phyloP scores from a whole-genome alignment of 92 coral and sea anemone species.

The Phymanthus crucifer region DNA sequence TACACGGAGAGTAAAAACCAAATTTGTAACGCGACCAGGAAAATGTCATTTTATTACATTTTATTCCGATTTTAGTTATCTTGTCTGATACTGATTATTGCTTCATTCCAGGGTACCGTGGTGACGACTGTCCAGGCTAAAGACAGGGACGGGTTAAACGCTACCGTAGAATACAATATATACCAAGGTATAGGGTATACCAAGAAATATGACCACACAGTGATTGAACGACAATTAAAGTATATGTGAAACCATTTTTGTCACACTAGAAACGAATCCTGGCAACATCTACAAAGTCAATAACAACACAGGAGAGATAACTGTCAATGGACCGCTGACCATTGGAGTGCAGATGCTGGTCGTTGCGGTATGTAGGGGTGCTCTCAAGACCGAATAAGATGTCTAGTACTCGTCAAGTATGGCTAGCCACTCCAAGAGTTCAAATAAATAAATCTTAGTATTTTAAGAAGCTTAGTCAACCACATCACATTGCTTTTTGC shows the following conservation, averaged over 20 bases:
- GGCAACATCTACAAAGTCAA: conserved; percentile 30
- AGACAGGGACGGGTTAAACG: conserved; percentile 47
- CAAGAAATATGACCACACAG: not conserved
- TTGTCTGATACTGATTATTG: not conserved
- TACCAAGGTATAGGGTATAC: conserved; percentile 45
- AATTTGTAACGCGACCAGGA: too few species aligned
- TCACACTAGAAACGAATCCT: conserved; percentile 42
- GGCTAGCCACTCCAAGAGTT: too few species aligned
- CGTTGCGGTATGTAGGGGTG: conserved; percentile 39
- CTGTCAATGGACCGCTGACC: conserved; percentile 31
- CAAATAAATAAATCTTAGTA: too few species aligned
- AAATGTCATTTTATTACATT: too few species aligned
- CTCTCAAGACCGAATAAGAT: too few species aligned
- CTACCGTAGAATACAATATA: conserved; percentile 37
- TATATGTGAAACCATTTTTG: not conserved
- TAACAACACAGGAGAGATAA: conserved; percentile 37
- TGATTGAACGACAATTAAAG: not conserved
- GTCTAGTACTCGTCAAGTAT: too few species aligned
- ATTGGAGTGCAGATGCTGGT: conserved; percentile 15
- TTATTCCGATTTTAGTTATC: too few species aligned
- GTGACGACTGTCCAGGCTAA: conserved; percentile 45
- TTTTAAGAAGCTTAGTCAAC: too few species aligned
- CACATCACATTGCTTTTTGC: too few species aligned
- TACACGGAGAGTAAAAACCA: too few species aligned
- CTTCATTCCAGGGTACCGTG: conserved; percentile 32